phyloP scores from a whole-genome alignment of 2,888 invertebrate species.

The Ochropacha duplaris region DNA sequence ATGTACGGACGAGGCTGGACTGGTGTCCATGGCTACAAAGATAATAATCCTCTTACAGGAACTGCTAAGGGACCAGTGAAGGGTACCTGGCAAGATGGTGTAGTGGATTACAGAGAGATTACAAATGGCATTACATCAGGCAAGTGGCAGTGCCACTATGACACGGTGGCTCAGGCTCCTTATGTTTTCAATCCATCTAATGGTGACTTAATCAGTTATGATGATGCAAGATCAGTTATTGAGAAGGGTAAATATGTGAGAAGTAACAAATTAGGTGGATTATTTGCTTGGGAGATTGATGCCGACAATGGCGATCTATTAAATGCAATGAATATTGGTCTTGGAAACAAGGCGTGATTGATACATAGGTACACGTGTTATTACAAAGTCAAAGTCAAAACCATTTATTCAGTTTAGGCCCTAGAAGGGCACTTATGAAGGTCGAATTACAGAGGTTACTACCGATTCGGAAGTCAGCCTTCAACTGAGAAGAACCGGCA shows the following conservation, averaged over 20 bases:
- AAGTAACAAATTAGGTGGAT: constrained; percentile 72
- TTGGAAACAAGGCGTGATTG: constrained; percentile 62
- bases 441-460: no score
- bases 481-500: no score
- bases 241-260: constrained; percentile 77
- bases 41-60: constrained; percentile 71
- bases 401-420: no score
- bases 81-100: constrained; percentile 78
- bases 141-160: constrained; percentile 75
- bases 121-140: constrained; percentile 69
- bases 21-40: constrained; percentile 64
- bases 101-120: constrained; percentile 75
- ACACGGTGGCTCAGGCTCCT: constrained; percentile 72
- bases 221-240: constrained; percentile 71
- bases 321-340: constrained; percentile 76
- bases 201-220: constrained; percentile 73
- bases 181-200: constrained; percentile 72
- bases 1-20: constrained; percentile 80
- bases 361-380: no score
- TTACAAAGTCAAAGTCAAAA: no score
- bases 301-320: constrained; percentile 75
- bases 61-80: constrained; percentile 73
- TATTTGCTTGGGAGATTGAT: constrained; percentile 78
- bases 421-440: no score
- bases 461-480: no score